phyloP scores from a whole-genome alignment of 1,140 invertebrate genomes.

The Pomacea maculata region DNA sequence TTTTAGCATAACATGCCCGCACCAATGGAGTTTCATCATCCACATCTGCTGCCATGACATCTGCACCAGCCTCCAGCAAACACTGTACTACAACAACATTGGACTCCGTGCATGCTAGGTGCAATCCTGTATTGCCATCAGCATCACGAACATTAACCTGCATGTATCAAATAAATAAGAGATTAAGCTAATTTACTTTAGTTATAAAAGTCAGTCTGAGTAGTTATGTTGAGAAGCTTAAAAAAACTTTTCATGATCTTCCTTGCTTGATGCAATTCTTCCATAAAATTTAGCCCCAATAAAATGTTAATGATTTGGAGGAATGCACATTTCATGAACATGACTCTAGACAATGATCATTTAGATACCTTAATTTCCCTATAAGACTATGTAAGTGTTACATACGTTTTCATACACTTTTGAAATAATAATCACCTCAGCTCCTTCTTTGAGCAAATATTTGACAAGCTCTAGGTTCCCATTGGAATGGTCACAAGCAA shows the following conservation, averaged over 20 bases:
- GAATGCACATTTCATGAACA: too few relatives aligned
- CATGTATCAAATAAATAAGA: background rate
- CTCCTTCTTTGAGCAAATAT: slow-evolving; percentile 20
- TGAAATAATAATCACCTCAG: slow-evolving; percentile 13
- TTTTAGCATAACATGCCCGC: slow-evolving; percentile 23
- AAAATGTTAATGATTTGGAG: too few relatives aligned
- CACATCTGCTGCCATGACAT: slow-evolving; percentile 23
- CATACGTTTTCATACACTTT: too few relatives aligned
- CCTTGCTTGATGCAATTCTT: too few relatives aligned
- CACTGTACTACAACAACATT: slow-evolving; percentile 25
- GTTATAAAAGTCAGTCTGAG: background rate
- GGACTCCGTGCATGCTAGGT: slow-evolving; percentile 29
- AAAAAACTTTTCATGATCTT: background rate
- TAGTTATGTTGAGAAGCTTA: too few relatives aligned
- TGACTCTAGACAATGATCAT: too few relatives aligned
- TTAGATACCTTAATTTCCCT: too few relatives aligned
- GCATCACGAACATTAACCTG: slow-evolving; percentile 22
- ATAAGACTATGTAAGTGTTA: too few relatives aligned
- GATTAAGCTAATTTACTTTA: background rate
- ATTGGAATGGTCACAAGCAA: slow-evolving; percentile 26
- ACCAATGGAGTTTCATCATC: slow-evolving; percentile 32
- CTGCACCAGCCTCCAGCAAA: slow-evolving; percentile 21
- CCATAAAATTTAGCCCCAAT: too few relatives aligned
- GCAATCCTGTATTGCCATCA: slow-evolving; percentile 30
- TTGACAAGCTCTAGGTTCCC: slow-evolving; percentile 26